Evolutionary conservation across 2,888 invertebrate species (phyloP).

Genomic region (Anorthoa munda): DNA sequence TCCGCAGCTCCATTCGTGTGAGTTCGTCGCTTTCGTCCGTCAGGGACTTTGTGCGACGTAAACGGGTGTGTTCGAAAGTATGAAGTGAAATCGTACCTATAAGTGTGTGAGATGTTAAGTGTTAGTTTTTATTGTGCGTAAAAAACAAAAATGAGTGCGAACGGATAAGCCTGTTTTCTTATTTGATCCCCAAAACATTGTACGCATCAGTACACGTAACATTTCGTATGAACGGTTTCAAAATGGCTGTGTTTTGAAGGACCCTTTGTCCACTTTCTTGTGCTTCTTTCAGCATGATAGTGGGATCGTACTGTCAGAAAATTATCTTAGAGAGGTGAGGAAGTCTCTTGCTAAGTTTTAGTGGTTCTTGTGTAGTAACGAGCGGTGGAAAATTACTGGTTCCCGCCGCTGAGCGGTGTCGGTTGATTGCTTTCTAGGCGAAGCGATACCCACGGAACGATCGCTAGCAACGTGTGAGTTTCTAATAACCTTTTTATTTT

Average conservation of each 20-base stretch:
- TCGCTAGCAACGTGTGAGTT: conserved; percentile 88
- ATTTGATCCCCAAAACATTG: conserved; percentile 78
- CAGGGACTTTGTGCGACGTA: conserved; percentile 86
- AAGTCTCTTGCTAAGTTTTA: conserved; percentile 76
- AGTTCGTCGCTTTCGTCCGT: conserved; percentile 81
- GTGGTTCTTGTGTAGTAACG: conserved; percentile 72
- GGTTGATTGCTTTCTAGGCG: conserved; percentile 88
- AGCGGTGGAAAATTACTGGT: conserved; percentile 87
- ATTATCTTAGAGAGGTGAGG: conserved; percentile 92
- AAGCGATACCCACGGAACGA: conserved; percentile 85
- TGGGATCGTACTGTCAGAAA: conserved; percentile 92
- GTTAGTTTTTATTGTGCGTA: conserved; percentile 88
- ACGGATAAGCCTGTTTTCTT: conserved; percentile 84
- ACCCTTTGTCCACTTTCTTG: conserved; percentile 92
- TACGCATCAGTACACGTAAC: conserved; percentile 87
- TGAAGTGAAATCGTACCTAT: conserved; percentile 90
- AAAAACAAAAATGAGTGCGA: conserved; percentile 89
- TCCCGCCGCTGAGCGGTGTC: conserved; percentile 82
- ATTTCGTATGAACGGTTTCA: conserved; percentile 90
- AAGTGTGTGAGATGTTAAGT: conserved; percentile 91
- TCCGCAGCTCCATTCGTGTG: conserved; percentile 82
- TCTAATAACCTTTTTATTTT: conserved; percentile 83
- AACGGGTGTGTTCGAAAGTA: conserved; percentile 90
- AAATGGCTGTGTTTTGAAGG: conserved; percentile 94
- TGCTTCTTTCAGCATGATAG: conserved; percentile 93